These are phyloP conservation scores for Mythimna pallens DNA, from an alignment of 2,888 invertebrate species.

Conservation along the genomic window DNA sequence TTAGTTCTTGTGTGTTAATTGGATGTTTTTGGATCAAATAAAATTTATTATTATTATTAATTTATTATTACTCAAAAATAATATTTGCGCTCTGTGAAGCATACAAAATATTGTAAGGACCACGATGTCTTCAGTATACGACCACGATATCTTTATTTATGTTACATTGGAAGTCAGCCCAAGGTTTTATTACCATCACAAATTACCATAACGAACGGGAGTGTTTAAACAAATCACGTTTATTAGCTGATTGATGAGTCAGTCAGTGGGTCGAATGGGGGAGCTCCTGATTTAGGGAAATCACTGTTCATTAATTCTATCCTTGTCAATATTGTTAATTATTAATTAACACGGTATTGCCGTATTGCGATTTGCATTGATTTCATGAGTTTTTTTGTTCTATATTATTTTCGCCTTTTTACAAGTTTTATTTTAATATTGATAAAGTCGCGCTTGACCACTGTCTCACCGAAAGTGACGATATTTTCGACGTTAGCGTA, in stretches of 20 bases:
- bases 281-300: conserved; percentile 58
- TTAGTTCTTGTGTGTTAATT: no score
- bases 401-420: background rate
- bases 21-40: no score
- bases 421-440: no score
- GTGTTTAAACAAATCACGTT: conserved; percentile 59
- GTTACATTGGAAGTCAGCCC: conserved; percentile 23
- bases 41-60: no score
- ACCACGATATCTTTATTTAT: conserved; percentile 7
- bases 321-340: background rate
- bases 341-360: no score
- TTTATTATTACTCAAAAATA: background rate
- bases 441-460: no score
- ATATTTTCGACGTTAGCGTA: no score
- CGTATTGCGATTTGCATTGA: background rate
- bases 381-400: background rate
- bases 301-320: conserved; percentile 13
- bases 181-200: conserved; percentile 38
- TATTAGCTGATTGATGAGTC: conserved; percentile 54
- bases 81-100: background rate
- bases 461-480: no score
- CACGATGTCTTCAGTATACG: background rate
- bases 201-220: conserved; percentile 48
- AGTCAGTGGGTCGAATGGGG: conserved; percentile 60
- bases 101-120: background rate